Base-by-base conservation (phyloP, 2,797 vertebrate species). In the Paedocypris micromegethes region DNA sequence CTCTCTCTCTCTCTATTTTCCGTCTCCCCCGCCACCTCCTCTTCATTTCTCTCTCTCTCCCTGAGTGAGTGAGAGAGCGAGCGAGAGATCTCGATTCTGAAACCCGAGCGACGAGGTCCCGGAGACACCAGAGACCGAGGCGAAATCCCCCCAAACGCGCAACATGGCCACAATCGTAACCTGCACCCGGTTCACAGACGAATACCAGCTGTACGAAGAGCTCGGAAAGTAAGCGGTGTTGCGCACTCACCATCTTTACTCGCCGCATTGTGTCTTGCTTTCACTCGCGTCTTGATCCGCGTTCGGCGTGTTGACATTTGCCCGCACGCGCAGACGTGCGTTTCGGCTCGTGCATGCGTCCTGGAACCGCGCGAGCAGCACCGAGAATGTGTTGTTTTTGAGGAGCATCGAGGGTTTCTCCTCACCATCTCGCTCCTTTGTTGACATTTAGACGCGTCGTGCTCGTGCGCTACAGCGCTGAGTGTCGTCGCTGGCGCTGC, bases 121-220 rank as follows among this genome's bases (percentile, higher is more conserved):
- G 64, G 77, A 77, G 77, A 83, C 81, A 70, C 42, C 52, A 50
- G 47, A 70, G 82, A 82, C 23, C 23, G 80, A 86, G 87, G 80
- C 83, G 71, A 82, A 73, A 59, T 76, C 81, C 81, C 77, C 83
- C 47, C 41, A 46, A 51, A 82, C 23, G 73, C 61, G 64, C 88
- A 86, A 91, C 92, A 97, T 97, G 94, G 92, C 94, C 85, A 93
- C 93, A 78, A 89, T 94, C 78, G 93, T 91, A 76, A 94, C 92
- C 87, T 97, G 90, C 75, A 97, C 95, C 83, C 88, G 95, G 77
- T 97, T 97, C 85, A 95, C 93, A 73, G 95, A 97, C 87, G 95
- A 97, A 77, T 94, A 96, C 77, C 94, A 97, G 90, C 94, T 97
- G 77, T 96, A 93, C 83, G 95, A 97, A 86, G 95, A 96, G 83